A percentile compares a stretch with the other conserved stretches of the same genome.
Conservation (phyloP, 1,140 invertebrate genomes). For the Argopecten irradians region DNA sequence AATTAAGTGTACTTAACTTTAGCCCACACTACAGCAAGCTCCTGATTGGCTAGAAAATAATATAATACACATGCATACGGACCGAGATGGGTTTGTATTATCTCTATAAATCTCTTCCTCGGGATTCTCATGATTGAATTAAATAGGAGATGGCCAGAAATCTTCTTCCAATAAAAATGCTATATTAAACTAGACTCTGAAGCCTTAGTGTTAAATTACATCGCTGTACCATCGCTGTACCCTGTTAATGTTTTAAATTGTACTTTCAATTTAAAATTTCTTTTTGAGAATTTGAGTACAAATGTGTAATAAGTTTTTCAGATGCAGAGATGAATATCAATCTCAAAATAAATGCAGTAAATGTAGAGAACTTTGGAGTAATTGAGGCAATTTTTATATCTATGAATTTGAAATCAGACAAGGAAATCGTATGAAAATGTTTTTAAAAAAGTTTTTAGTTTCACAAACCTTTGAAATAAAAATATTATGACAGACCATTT, state of each 20-base stretch:
- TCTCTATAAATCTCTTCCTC: background rate
- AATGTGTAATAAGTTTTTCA: too few species aligned
- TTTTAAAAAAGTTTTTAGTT: too few species aligned
- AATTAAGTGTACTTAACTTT: background rate
- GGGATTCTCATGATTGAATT: background rate
- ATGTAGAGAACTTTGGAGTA: too few species aligned
- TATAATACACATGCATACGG: background rate
- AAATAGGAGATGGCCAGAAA: background rate
- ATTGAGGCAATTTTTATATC: too few species aligned
- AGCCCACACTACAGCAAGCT: constrained; percentile 1
- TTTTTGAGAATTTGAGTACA: too few species aligned
- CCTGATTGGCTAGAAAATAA: background rate
- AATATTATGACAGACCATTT: too few species aligned
- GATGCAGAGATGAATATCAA: too few species aligned
- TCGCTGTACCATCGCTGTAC: background rate
- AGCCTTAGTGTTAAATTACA: background rate
- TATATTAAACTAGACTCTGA: background rate
- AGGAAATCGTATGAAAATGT: too few species aligned
- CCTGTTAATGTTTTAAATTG: background rate
- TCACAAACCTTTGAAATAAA: too few species aligned
- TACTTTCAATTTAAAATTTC: background rate
- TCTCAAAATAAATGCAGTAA: too few species aligned
- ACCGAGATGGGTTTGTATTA: background rate
- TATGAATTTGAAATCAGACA: too few species aligned
- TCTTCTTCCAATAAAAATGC: constrained; percentile 6